Evolutionary conservation across 2,888 invertebrate genomes (phyloP).

Genomic region (Leptopilina drosophilae): DNA sequence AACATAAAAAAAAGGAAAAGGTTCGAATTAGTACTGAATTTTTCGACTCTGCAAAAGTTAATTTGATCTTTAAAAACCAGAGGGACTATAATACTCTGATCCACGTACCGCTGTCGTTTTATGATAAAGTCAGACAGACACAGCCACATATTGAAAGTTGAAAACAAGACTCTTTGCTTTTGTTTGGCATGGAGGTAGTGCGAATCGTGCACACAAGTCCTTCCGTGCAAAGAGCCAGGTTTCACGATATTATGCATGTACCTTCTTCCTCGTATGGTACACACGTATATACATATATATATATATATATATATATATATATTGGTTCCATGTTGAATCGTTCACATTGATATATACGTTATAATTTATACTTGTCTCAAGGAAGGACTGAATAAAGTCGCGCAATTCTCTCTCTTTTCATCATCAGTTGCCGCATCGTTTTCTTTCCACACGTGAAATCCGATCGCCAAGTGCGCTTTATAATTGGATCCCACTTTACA

Average conservation of each 20-base stretch:
- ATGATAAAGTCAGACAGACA: slow-evolving; percentile 39
- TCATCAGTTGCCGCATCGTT: slow-evolving; percentile 3
- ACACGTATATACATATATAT: too few relatives aligned
- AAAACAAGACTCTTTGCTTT: slow-evolving; percentile 34
- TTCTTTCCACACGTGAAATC: slow-evolving; percentile 22
- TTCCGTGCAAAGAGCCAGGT: slow-evolving; percentile 40
- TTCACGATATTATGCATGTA: slow-evolving; percentile 42
- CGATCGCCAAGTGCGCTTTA: slow-evolving; percentile 39
- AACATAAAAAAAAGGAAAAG: too few relatives aligned
- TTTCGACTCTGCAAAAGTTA: not conserved
- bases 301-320: not conserved
- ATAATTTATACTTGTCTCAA: slow-evolving; percentile 38
- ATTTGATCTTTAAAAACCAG: not conserved
- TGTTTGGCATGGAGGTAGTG: slow-evolving; percentile 33
- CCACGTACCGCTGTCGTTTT: slow-evolving; percentile 13
- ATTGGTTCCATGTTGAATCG: slow-evolving; percentile 25
- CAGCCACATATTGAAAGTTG: slow-evolving; percentile 37
- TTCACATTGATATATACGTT: slow-evolving; percentile 21
- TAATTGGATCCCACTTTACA: slow-evolving; percentile 26
- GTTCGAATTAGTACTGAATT: too few relatives aligned
- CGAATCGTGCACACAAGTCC: slow-evolving; percentile 39
- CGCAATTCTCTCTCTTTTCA: not conserved
- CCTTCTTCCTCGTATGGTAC: not conserved
- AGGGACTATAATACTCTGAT: not conserved
- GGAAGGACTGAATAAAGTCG: slow-evolving; percentile 7